Conservation (phyloP, 2,888 invertebrate genomes). For the Lasioglossum figueresi region DNA sequence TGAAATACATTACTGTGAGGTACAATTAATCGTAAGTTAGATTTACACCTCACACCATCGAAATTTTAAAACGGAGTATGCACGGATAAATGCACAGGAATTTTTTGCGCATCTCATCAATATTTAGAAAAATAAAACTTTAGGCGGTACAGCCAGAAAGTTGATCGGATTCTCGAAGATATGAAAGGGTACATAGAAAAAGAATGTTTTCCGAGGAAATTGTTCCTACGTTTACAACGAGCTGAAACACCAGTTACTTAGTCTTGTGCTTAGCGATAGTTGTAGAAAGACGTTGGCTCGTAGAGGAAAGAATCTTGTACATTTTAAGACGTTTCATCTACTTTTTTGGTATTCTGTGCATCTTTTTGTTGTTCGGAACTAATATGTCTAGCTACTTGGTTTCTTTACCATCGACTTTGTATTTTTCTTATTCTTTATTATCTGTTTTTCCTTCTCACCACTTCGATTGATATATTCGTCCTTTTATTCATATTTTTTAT, state of each 20-base stretch:
- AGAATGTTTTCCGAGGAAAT: conserved; percentile 24
- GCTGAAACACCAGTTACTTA: conserved; percentile 17
- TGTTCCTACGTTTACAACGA: conserved; percentile 12
- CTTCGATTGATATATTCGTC: not conserved
- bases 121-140: conserved; percentile 24
- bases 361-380: conserved; percentile 9
- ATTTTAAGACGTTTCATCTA: conserved; percentile 11
- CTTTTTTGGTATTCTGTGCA: conserved; percentile 21
- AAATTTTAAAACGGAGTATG: conserved; percentile 11
- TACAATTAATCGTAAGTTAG: not conserved
- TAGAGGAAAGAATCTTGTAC: conserved; percentile 21
- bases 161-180: not conserved
- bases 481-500: conserved; percentile 57
- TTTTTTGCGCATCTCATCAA: not conserved
- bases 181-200: conserved; percentile 22
- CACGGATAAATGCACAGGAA: not conserved
- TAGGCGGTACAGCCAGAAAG: not conserved
- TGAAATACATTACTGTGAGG: conserved; percentile 8
- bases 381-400: conserved; percentile 18
- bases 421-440: conserved; percentile 9
- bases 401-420: not conserved
- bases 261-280: conserved; percentile 35
- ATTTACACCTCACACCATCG: not conserved
- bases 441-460: conserved; percentile 9
- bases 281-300: conserved; percentile 45